These are phyloP conservation scores for Myotis vivesi DNA, from an alignment of 2,797 vertebrate species.

Conservation along the genomic window DNA sequence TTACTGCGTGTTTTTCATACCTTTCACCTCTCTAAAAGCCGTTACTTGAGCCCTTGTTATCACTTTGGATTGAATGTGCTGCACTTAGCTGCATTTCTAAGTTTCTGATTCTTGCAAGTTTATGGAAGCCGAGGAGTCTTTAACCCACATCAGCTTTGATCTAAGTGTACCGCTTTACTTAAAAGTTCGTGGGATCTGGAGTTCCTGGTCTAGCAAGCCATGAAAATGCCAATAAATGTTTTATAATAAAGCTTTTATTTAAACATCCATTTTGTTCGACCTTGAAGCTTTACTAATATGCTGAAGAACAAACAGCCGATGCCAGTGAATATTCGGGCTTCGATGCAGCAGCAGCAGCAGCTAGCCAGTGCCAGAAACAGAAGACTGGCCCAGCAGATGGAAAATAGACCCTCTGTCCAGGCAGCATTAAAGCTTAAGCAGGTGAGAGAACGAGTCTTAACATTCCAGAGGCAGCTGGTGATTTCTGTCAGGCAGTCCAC, in stretches of 20 bases:
- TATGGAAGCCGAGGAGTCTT: constrained; percentile 79
- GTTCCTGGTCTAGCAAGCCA: constrained; percentile 84
- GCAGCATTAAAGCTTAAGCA: constrained; percentile 97
- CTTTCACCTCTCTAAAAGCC: constrained; percentile 74
- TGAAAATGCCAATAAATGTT: constrained; percentile 86
- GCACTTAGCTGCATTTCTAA: constrained; percentile 78
- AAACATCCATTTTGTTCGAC: constrained; percentile 90
- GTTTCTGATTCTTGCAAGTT: constrained; percentile 82
- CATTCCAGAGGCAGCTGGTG: constrained; percentile 7
- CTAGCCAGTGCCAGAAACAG: constrained; percentile 98
- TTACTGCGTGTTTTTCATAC: constrained; percentile 75
- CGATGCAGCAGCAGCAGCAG: constrained; percentile 98
- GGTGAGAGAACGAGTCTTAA: constrained; percentile 85
- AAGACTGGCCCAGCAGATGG: constrained; percentile 99
- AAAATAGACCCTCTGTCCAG: constrained; percentile 98
- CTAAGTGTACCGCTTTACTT: constrained; percentile 82
- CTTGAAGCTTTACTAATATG: constrained; percentile 99
- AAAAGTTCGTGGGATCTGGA: constrained; percentile 85
- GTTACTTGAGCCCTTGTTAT: constrained; percentile 75
- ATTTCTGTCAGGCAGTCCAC: constrained; percentile 27
- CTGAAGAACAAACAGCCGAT: constrained; percentile 99
- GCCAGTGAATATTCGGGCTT: constrained; percentile 96
- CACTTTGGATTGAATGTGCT: constrained; percentile 76
- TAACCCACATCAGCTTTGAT: constrained; percentile 75
- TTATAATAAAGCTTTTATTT: constrained; percentile 86